Conservation (phyloP, 2,888 invertebrate species). For the Buathra laborator region DNA sequence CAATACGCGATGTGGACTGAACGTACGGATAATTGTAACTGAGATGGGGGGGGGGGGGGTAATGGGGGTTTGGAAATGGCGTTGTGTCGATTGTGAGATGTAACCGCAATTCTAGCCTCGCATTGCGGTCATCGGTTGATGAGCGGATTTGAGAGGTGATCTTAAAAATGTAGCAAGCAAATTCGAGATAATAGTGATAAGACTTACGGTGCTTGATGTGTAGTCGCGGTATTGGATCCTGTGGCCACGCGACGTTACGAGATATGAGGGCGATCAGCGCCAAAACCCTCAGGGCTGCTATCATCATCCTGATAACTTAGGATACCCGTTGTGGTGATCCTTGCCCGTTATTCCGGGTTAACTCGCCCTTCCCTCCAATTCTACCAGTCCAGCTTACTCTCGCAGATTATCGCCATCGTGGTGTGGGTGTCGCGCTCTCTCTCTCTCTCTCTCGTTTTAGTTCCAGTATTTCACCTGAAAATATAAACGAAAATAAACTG, state of each 20-base stretch:
- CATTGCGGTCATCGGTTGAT: not conserved
- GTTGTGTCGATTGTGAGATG: not conserved
- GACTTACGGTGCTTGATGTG: constrained; percentile 89
- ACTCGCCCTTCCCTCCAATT: constrained; percentile 72
- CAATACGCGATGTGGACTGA: not conserved
- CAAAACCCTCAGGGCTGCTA: constrained; percentile 80
- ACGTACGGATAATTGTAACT: constrained; percentile 28
- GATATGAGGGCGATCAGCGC: constrained; percentile 87
- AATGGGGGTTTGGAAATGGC: not conserved
- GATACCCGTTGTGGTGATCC: constrained; percentile 57
- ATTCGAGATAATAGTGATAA: constrained; percentile 28
- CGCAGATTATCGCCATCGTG: constrained; percentile 76
- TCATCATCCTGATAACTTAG: constrained; percentile 74
- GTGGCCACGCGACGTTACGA: constrained; percentile 90
- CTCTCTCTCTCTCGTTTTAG: constrained; percentile 45
- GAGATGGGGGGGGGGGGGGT: not conserved
- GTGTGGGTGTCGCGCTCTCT: constrained; percentile 43
- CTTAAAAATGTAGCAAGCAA: not conserved
- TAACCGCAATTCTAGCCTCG: not conserved
- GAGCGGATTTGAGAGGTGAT: too few species aligned
- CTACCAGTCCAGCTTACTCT: constrained; percentile 78
- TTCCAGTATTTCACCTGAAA: constrained; percentile 41
- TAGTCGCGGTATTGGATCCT: constrained; percentile 90
- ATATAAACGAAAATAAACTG: not conserved
- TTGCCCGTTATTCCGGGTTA: constrained; percentile 62